These are phyloP conservation scores for Lucilia cuprina DNA, from an alignment of 1,140 invertebrate genomes.

Conservation along the genomic window DNA sequence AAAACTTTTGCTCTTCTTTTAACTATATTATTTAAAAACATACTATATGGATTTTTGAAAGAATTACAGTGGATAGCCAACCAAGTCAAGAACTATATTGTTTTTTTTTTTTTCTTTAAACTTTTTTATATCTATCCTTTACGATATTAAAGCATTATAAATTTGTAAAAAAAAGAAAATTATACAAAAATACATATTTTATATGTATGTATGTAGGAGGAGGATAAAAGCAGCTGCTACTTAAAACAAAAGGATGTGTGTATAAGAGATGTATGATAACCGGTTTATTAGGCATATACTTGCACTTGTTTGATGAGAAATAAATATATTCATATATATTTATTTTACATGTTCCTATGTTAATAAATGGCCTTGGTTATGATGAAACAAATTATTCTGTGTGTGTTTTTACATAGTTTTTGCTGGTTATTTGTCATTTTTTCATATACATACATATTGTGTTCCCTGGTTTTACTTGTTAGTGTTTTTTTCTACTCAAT, in stretches of 20 bases:
- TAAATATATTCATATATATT: neutral
- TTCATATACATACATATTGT: too few species aligned
- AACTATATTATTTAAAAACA: neutral
- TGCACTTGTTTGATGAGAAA: neutral
- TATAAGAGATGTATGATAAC: neutral
- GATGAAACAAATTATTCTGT: neutral
- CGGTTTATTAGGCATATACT: neutral
- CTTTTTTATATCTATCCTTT: too few species aligned
- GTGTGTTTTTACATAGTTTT: neutral
- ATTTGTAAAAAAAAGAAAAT: neutral
- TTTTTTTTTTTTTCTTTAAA: too few species aligned
- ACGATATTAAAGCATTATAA: too few species aligned
- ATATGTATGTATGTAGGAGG: neutral
- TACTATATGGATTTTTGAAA: too few species aligned
- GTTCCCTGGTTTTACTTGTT: neutral
- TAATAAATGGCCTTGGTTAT: neutral
- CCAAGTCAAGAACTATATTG: too few species aligned
- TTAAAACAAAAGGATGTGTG: neutral
- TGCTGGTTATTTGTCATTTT: neutral
- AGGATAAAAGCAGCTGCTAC: neutral
- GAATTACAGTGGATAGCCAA: too few species aligned
- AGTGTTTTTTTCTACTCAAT: neutral
- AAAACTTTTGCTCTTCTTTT: neutral
- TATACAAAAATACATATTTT: neutral
- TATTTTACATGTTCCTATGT: neutral